Evolutionary conservation across 2,888 invertebrate species (phyloP), one percentile per base, ranked within the genome.

Genomic region (Tenthredo mesomela): DNA sequence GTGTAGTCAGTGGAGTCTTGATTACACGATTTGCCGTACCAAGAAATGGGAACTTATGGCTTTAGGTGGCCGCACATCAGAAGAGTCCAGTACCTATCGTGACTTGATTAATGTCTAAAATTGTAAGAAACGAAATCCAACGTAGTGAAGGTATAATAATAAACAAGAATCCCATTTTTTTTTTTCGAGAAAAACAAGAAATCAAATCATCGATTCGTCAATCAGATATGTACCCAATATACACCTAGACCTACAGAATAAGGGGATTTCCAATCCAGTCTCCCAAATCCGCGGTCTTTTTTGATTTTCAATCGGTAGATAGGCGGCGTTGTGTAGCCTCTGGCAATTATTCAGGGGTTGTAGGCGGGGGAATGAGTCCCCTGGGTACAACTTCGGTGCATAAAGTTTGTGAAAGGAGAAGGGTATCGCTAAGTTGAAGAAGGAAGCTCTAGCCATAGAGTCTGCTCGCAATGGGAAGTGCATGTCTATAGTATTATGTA

Each of bases 301-400:
- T 88, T 88, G 88, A 90, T 91, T 91, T 91, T 91, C 91, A 91
- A 91, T 91, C 90, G 89, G 89, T 89, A 87, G 80, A 50, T 80
- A 50, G 80, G 40, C 50, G 40, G 37, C n/a, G n/a, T 1, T 21
- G 61, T 40, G 90, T 90, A 87, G 89, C 89, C 87, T 88, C 86
- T 86, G 87, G 89, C 90, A 90, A 91, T 91, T 91, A 91, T 91
- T 91, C 91, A 91, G 88, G 88, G 88, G 87, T 87, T 84, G 86
- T 89, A 89, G 89, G 87, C 88, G 89, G 89, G 89, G 87, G 88
- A 91, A 91, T 90, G 90, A 88, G 91, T 89, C 91, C 91, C 91
- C 84, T 84, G 91, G 89, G 91, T 87, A 88, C 89, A 88, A 87
- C 90, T 90, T 89, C 88, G 89, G 90, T 90, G 91, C 90, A 90